Base-by-base conservation (phyloP, 1,140 invertebrate species). In the Hypsibius dujardini region DNA sequence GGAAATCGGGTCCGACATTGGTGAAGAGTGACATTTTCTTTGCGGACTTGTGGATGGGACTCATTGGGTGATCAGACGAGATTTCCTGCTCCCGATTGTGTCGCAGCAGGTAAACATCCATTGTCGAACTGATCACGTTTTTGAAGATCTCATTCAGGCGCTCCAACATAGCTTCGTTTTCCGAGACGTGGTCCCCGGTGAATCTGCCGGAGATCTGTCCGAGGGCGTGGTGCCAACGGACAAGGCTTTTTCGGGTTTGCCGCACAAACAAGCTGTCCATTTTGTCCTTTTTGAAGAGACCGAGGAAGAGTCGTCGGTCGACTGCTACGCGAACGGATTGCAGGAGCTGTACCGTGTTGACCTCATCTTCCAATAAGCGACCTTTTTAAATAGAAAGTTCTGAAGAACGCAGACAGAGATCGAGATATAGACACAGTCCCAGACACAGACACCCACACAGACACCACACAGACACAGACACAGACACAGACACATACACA, bases 331-430 rank as follows among this genome's bases (percentile, higher is more conserved):
- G 50, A 56, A 56, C 7, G n/a, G n/a, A 12, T n/a, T 56, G 50
- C 50, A 56, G 7, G 50, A 56, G 50, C 50, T 56, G 50, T n/a
- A 56, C 50, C 50, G 50, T 56, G n/a, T n/a, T n/a, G n/a, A n/a
- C n/a, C 50, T 56, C 50, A 12, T 56, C 7, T 56, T 56, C 50
- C n/a, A 56, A 12, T 7, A 56, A 28, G 28, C 28, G 28, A 28
- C 28, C 28, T 28, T 28, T 28, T 28, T 28, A 28, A 28, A 28
- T 28, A 28, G 28, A 28, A 28, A 28, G 28, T 28, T 28, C 28
- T 28, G 28, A 28, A 28, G 28, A 28, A 28, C 28, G 28, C 28
- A 28, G 28, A 28, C 28, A 28, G 28, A 28, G 28, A 28, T 28
- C 28, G 28, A 28, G 28, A 28, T 28, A 28, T 28, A 28, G 28